Conservation (phyloP, 2,797 vertebrate species). For the Halcyon smyrnensis region DNA sequence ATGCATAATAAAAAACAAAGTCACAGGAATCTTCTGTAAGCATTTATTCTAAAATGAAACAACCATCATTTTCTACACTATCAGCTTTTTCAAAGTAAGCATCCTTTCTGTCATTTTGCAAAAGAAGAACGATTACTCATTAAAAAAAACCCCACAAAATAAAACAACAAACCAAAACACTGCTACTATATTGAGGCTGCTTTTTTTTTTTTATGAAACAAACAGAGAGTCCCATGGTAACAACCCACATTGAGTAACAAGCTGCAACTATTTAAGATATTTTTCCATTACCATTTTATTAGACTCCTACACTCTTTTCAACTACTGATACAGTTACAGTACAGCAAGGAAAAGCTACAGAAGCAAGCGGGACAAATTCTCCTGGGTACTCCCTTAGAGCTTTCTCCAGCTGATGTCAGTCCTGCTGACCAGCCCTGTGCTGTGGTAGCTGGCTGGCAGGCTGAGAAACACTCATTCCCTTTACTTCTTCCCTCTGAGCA, state of each 20-base stretch:
- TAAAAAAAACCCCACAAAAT: not conserved
- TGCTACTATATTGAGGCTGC: not conserved
- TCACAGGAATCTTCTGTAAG: not conserved
- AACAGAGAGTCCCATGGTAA: constrained; percentile 35
- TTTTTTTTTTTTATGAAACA: constrained; percentile 28
- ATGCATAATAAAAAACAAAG: not conserved
- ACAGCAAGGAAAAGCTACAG: not conserved
- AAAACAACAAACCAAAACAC: not conserved
- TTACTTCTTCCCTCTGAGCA: not conserved
- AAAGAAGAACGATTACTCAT: not conserved
- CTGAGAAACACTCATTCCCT: not conserved
- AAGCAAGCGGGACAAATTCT: not conserved
- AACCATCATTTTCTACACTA: not conserved
- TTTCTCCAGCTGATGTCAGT: not conserved
- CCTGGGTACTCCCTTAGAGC: not conserved
- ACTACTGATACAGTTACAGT: not conserved
- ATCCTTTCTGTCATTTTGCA: not conserved
- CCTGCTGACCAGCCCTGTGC: not conserved
- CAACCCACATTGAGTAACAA: constrained; percentile 27
- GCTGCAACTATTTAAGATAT: constrained; percentile 48
- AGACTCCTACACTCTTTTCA: constrained; percentile 17
- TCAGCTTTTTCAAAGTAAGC: not conserved
- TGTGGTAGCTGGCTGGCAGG: not conserved
- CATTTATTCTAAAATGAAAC: not conserved
- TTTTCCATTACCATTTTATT: constrained; percentile 49